Percentiles rank a stretch among this genome's conserved stretches.
phyloP scores from a whole-genome alignment of 2,888 invertebrate species.

The Druceiella hillmani region DNA sequence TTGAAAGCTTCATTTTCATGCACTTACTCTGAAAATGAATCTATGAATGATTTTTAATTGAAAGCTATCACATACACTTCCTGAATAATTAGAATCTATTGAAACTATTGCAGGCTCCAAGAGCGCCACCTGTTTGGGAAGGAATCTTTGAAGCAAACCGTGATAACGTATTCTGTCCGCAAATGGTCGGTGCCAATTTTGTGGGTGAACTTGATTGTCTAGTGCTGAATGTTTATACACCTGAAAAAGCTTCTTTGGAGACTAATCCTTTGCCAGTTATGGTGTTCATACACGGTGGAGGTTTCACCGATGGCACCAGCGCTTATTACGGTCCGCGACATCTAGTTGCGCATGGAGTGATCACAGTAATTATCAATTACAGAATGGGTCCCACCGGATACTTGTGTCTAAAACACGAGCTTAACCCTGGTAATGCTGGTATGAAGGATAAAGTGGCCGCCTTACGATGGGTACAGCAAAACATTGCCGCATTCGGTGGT shows the following conservation, averaged over 20 bases:
- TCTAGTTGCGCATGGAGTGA: no score
- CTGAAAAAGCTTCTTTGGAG: neutral
- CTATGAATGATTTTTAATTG: no score
- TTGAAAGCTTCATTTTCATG: no score
- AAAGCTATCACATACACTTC: no score
- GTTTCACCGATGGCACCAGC: neutral
- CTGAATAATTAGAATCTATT: no score
- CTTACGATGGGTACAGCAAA: constrained; percentile 38
- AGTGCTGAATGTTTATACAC: constrained; percentile 1
- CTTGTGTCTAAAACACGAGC: constrained; percentile 34
- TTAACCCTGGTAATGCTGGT: constrained; percentile 44
- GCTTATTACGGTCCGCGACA: no score
- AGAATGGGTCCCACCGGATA: no score
- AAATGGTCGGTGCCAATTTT: neutral
- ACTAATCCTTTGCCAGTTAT: neutral
- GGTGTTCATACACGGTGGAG: constrained; percentile 2
- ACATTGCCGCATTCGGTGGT: constrained; percentile 39
- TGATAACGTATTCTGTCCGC: neutral
- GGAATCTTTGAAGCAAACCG: constrained; percentile 1
- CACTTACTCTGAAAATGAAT: no score
- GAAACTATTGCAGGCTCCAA: neutral
- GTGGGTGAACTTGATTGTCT: neutral
- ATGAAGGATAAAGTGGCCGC: constrained; percentile 40
- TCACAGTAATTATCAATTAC: no score
- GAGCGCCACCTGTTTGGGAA: neutral